These are phyloP conservation scores for Pitta sordida DNA, from an alignment of 2,113 vertebrate genomes.

Conservation along the genomic window DNA sequence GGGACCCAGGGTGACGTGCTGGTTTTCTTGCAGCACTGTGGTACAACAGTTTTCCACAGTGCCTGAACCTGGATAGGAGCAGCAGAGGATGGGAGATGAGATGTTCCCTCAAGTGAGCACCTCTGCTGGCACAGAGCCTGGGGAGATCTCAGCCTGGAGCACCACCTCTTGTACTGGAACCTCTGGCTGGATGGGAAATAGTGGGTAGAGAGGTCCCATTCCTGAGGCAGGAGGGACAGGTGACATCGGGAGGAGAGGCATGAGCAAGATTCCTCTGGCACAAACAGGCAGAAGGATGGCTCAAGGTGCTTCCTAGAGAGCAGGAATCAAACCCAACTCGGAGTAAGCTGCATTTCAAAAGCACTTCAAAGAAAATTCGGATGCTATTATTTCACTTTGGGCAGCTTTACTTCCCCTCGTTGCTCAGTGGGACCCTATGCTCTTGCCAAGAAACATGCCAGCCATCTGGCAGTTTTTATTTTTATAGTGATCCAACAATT, in stretches of 20 bases:
- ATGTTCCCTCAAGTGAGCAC: background rate
- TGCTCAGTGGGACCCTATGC: background rate
- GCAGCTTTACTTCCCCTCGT: background rate
- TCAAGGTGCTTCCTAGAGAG: background rate
- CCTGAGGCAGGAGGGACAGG: background rate
- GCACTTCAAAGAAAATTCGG: background rate
- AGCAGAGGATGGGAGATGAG: background rate
- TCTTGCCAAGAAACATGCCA: slow-evolving; percentile 18
- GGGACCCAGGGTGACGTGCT: background rate
- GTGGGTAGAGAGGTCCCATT: rapidly evolving
- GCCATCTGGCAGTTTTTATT: slow-evolving; percentile 36
- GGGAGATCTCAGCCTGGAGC: background rate
- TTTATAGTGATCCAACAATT: background rate
- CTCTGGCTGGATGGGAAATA: background rate
- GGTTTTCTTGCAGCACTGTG: background rate
- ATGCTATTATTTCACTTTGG: background rate
- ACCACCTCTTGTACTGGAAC: background rate
- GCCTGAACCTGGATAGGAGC: background rate
- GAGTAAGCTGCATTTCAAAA: background rate
- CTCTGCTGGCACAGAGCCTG: background rate
- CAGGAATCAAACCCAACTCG: background rate
- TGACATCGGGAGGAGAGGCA: background rate
- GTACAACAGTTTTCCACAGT: rapidly evolving
- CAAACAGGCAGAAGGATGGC: background rate
- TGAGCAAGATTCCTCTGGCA: background rate